Base-by-base conservation (phyloP, 2,797 vertebrate species). In the Pseudochirops cupreus region DNA sequence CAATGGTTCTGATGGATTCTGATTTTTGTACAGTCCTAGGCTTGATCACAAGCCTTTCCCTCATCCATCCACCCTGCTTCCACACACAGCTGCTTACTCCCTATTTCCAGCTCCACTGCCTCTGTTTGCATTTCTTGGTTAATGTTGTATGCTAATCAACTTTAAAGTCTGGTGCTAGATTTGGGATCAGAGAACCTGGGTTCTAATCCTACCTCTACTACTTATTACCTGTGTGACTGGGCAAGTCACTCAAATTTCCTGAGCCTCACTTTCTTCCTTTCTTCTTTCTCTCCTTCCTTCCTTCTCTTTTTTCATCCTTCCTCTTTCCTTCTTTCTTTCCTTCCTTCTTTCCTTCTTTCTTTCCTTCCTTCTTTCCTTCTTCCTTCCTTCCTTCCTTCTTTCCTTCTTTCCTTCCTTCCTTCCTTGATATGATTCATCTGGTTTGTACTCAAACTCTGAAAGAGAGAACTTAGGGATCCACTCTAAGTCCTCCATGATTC, bases 251-350 rank as follows among this genome's bases (percentile, higher is more conserved):
- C 14, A 67, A 62, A 33, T 33, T 62, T 12, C 59, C 59, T 62
- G 59, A 31, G 29, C 58, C 29, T 59, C 11, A 13, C 28, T 59
- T 74, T n/a, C 33, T 82, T 16, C n/a, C 33, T 74, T 39, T 33
- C 14, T 21, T 39, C 14, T 33, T 7, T 39, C 5, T 14, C 10
- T 16, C 18, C 5, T 24, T 21, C 33, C 4, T 39, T 5, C 33
- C 4, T n/a, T 4, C 4, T 31, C 33, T 2, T 12, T 33, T 62
- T 3, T 3, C 10, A 13, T 4, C 59, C 4, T 33, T 0, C 18
- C 2, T 6, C 62, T 13, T 67, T 13, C 11, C 29, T 59, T 31
- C 29, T 7, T 26, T 26, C 9, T 28, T 31, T 12, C 29, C 12
- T 62, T 31, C 11, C 2, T 58, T 6, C 26, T 6, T 58, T 6